Evolutionary conservation across 2,113 vertebrate species (phyloP), one percentile per base, ranked within the genome.

Genomic region (Podarcis raffonei): DNA sequence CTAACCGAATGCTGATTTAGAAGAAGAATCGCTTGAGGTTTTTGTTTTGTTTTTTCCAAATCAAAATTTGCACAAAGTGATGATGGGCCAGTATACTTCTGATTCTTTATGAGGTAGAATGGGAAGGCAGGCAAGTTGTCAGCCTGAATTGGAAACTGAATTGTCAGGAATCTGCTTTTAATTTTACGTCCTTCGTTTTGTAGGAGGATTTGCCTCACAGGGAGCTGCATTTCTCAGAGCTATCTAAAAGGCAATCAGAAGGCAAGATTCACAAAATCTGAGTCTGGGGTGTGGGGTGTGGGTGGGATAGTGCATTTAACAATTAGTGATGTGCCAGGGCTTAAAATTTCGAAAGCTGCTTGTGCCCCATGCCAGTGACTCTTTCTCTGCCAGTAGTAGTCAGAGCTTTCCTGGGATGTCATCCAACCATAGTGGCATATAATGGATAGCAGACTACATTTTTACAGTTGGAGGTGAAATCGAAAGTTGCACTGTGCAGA

Each of bases 391-490:
- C 97, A 97, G 96, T 95, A 96, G 95, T 95, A 96, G 95, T 97
- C 97, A 97, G 96, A 97, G 97, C 96, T 97, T 97, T 97, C 96
- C 97, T 96, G 97, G 97, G 97, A 97, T 96, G 93, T 93, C 93
- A 96, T 97, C 97, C 97, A 97, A 97, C 95, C 96, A 94, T 92
- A 96, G 96, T 97, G 96, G 97, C 96, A 97, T 97, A 96, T 97
- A 97, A 97, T 97, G 96, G 96, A 96, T 96, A 97, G 93, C 94
- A 96, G 95, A 95, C 96, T 97, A 96, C 96, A 97, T 97, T 97
- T 96, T 97, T 97, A 97, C 97, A 97, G 96, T 97, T 97, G 96
- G 96, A 97, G 97, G 97, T 97, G 96, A 97, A 97, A 97, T 97
- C 83, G 91, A 96, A 97, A 97, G 95, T 97, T 97, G 95, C 96